Percentiles rank a stretch among this genome's conserved stretches.
Conservation (phyloP, 2,113 vertebrate species). For the Melanostigma gelatinosum region DNA sequence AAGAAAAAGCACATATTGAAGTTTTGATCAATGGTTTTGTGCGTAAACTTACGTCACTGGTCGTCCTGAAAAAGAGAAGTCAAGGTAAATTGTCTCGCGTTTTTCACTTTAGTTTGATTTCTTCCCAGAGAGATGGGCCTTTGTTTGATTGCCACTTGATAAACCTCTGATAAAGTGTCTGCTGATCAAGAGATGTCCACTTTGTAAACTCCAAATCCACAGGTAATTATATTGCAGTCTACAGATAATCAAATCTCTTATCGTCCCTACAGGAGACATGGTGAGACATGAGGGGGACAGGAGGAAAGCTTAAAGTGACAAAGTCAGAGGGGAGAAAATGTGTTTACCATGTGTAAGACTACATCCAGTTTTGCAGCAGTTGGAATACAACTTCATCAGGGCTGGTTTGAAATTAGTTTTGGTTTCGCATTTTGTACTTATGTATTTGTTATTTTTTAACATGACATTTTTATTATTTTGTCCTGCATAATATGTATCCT, state of each 20-base stretch:
- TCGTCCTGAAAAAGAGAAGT: not conserved
- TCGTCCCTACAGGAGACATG: conserved; percentile 48
- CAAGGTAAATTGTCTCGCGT: conserved; percentile 16
- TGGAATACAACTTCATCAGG: not conserved
- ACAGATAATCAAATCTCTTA: conserved; percentile 76
- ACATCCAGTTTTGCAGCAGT: not conserved
- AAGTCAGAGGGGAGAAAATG: conserved; percentile 24
- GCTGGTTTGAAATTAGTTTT: not conserved
- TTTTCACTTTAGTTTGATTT: conserved; percentile 45
- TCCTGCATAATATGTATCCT: not conserved
- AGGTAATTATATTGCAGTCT: conserved; percentile 76
- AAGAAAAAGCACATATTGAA: not conserved
- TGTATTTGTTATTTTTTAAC: not conserved
- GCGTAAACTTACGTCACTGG: not conserved
- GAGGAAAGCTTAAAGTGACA: conserved; percentile 20
- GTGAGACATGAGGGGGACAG: conserved; percentile 24
- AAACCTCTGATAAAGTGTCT: conserved; percentile 72
- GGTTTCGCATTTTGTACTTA: not conserved
- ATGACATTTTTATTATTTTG: not conserved
- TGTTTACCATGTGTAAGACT: not conserved
- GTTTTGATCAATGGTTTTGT: not conserved
- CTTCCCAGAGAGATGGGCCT: conserved; percentile 41
- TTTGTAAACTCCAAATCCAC: conserved; percentile 72
- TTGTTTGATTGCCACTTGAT: conserved; percentile 67
- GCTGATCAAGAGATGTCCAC: conserved; percentile 70